Conservation (phyloP, 1,140 invertebrate species). For the Scaptomyza montana region DNA sequence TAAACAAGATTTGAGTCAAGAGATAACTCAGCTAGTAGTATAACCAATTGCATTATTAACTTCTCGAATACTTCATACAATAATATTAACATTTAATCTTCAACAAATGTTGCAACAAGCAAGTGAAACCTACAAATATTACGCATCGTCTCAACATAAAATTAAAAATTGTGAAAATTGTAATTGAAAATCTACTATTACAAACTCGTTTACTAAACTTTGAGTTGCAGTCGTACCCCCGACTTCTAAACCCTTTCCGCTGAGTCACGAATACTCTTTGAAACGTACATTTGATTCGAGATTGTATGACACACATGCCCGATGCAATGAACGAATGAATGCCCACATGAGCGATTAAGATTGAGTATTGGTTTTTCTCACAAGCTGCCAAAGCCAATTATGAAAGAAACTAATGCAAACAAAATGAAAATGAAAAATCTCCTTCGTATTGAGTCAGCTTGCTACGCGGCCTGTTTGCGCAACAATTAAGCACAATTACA, state of each 20-base stretch:
- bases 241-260: conserved; percentile 19
- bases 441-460: conserved; percentile 50
- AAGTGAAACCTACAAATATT: not conserved
- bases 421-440: conserved; percentile 12
- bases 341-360: conserved; percentile 21
- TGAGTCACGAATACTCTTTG: conserved; percentile 26
- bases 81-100: not conserved
- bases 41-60: not conserved
- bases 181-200: conserved; percentile 18
- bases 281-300: not conserved
- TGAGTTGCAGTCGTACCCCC: not conserved
- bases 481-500: conserved; percentile 75
- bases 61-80: too few species aligned
- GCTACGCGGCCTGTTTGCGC: conserved; percentile 52
- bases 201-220: conserved; percentile 15
- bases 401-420: conserved; percentile 14
- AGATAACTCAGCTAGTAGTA: too few species aligned
- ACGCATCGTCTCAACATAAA: not conserved
- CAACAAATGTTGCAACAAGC: not conserved
- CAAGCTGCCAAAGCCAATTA: conserved; percentile 38
- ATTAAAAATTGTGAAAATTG: not conserved
- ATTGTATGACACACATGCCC: conserved; percentile 23
- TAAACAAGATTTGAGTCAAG: too few species aligned
- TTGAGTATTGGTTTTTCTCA: conserved; percentile 44
- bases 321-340: conserved; percentile 17